Base-by-base conservation (phyloP, 2,888 invertebrate species). In the Glaucopsyche alexis region DNA sequence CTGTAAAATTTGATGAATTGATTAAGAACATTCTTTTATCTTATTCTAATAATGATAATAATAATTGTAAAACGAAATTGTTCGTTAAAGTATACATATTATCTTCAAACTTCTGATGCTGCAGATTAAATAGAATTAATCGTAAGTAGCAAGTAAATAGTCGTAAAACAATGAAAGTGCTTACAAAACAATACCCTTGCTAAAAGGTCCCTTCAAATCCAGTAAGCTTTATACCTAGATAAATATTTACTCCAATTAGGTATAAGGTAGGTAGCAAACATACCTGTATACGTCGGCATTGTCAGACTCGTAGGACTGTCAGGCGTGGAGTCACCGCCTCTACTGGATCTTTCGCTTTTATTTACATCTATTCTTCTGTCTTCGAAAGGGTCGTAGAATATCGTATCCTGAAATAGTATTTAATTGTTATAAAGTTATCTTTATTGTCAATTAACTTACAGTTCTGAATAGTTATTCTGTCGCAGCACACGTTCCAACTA, bases 311-410 rank as follows among this genome's bases (percentile, higher is more conserved):
- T 19, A 9, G 70, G 50, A 14, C 29, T 52, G 14, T 11, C 45
- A 47, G 13, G 16, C 8, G 69, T 40, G 7, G 47, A 11, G 8
- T 52, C 47, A 1, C 55, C 19, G 1, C 47, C 40, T 29, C 14
- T 11, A 11, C 16, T 38, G 4, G 64, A 49, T 11, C 47, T 47
- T 13, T 81, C 81, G 0, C 80, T 74, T 14, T 38, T 60, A 13
- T 77, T 71, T 11, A 81, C 74, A 38, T 86, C 81, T 49, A 91
- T 91, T 5, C 87, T 77, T 2, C 85, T 80, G 74, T 90, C 82
- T 47, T 90, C 88, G 76, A 90, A 91, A 0, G 85, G 91, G 50
- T 91, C 86, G 79, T 87, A 91, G 76, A 88, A 84, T 73, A 91
- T 91, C 0, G 92, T 92, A 8, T 91, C 85, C 89, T 90, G 84